Evolutionary conservation across 2,888 invertebrate genomes (phyloP).

Genomic region (Camponotus fellah): DNA sequence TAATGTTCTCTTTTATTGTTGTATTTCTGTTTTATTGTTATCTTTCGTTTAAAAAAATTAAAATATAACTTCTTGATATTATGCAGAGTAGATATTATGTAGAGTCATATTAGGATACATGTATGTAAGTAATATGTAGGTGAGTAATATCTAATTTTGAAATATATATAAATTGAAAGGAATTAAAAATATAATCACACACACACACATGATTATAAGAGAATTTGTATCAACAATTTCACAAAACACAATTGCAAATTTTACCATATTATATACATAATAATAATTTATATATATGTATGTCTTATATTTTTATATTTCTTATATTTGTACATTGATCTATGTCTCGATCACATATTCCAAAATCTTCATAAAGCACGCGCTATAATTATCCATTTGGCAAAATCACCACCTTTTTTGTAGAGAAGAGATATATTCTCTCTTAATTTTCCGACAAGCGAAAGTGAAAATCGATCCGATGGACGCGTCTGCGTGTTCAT

Average conservation of each 20-base stretch:
- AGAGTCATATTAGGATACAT: background rate
- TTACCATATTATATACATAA: background rate
- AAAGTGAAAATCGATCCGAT: slow-evolving; percentile 75
- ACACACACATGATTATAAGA: background rate
- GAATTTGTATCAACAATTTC: background rate
- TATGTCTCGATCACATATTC: background rate
- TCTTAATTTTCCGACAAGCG: slow-evolving; percentile 60
- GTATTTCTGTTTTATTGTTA: too few species aligned
- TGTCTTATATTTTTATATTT: background rate
- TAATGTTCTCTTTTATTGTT: slow-evolving; percentile 18
- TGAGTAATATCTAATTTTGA: background rate
- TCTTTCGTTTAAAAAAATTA: background rate
- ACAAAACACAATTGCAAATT: background rate
- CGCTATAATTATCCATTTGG: slow-evolving; percentile 7
- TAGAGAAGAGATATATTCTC: slow-evolving; percentile 43
- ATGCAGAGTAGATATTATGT: background rate
- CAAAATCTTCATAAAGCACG: background rate
- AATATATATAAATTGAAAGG: too few species aligned
- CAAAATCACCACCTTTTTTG: slow-evolving; percentile 19
- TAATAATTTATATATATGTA: background rate
- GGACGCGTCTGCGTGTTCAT: slow-evolving; percentile 73
- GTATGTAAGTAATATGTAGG: background rate
- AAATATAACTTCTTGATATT: background rate
- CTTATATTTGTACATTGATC: background rate
- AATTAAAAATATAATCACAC: background rate